A percentile compares a stretch with the other conserved stretches of the same genome.
Conservation (phyloP, 2,888 invertebrate genomes). For the Macrosoma leucophasiata region DNA sequence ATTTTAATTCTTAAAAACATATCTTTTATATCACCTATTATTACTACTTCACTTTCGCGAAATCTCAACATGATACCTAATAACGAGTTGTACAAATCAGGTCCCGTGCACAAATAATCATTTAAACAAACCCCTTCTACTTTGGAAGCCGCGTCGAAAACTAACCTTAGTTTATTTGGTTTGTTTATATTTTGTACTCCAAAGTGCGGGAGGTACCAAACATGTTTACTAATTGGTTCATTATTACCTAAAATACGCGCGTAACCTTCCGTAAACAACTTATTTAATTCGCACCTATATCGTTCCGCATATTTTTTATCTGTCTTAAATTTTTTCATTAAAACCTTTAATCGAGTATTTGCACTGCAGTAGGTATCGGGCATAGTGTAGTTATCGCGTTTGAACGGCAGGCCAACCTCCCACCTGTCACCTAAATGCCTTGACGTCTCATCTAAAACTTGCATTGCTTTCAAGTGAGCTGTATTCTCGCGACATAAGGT, state of each 20-base stretch:
- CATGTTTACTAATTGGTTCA: constrained; percentile 14
- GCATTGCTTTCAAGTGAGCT: no score
- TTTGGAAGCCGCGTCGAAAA: constrained; percentile 21
- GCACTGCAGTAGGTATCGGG: no score
- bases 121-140: constrained; percentile 16
- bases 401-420: constrained; percentile 1
- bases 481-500: no score
- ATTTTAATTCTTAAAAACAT: constrained; percentile 21
- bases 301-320: no score
- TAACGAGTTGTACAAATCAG: constrained; percentile 21
- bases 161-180: constrained; percentile 22
- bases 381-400: no score
- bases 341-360: no score
- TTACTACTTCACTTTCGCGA: no score
- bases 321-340: no score
- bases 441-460: constrained; percentile 3
- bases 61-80: constrained; percentile 22
- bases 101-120: constrained; percentile 18
- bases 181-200: constrained; percentile 22
- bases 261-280: no score
- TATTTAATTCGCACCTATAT: no score
- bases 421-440: constrained; percentile 2
- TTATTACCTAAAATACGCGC: no score
- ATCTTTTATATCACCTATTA: constrained; percentile 16
- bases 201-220: constrained; percentile 22